These are phyloP conservation scores for Apantesis nais DNA, from an alignment of 2,888 invertebrate species.

Conservation along the genomic window DNA sequence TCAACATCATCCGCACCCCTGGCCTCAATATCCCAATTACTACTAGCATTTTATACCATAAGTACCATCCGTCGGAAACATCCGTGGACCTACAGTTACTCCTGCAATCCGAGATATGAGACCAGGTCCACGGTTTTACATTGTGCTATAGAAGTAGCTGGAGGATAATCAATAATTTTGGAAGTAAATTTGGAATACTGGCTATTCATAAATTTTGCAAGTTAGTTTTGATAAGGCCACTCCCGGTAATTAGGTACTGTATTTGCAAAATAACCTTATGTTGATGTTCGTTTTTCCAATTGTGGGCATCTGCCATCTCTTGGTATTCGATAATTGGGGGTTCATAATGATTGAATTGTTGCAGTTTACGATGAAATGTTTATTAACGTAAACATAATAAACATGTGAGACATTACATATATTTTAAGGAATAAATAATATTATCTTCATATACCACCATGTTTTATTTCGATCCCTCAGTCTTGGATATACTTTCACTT, in stretches of 20 bases:
- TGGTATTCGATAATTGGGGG: constrained; percentile 4
- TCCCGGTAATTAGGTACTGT: constrained; percentile 15
- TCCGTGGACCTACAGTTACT: not conserved
- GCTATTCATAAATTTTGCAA: constrained; percentile 11
- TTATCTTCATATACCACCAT: constrained; percentile 57
- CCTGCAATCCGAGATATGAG: not conserved
- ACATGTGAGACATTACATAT: constrained; percentile 56
- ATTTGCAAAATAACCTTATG: constrained; percentile 12
- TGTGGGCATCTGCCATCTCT: not conserved
- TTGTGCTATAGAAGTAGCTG: constrained; percentile 1
- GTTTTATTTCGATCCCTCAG: constrained; percentile 59
- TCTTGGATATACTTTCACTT: constrained; percentile 42
- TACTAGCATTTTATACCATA: constrained; percentile 59
- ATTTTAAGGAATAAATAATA: constrained; percentile 66
- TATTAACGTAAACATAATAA: constrained; percentile 57
- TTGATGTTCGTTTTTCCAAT: not conserved
- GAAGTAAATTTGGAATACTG: constrained; percentile 9
- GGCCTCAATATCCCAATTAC: constrained; percentile 82
- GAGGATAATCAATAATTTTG: constrained; percentile 2
- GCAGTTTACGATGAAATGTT: constrained; percentile 50
- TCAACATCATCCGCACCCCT: constrained; percentile 79
- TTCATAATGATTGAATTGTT: constrained; percentile 20
- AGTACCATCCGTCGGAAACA: constrained; percentile 13
- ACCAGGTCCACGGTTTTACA: constrained; percentile 1
- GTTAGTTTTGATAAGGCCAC: constrained; percentile 21